Base-by-base conservation (phyloP, 2,797 vertebrate species). In the Falco concolor region DNA sequence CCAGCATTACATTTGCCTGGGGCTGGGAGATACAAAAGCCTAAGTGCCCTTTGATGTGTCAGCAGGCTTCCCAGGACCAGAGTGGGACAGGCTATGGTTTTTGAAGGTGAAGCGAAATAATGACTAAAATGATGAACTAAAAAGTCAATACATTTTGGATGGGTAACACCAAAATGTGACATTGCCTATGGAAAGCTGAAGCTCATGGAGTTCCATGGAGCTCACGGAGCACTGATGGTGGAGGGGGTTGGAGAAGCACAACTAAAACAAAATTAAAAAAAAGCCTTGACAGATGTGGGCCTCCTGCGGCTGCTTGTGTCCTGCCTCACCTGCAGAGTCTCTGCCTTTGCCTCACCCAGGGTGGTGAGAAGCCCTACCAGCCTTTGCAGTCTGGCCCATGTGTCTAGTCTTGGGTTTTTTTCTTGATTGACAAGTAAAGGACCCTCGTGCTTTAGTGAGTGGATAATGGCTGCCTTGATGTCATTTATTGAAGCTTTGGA, bases 401-500 rank as follows among this genome's bases (percentile, higher is more conserved):
- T 67, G 36, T 63, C 69, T 86, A 73, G 17, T 24, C 47, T 36
- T 87, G 22, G 10, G 1, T 4, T 24, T 73, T 86, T 44, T 42
- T 14, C 59, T 90, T 93, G 95, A 94, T 11, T 93, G 84, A 83
- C 94, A 90, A 36, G 30, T 69, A 45, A 90, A 89, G 76, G 69
- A 94, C 78, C 76, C 96, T 89, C 1, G 1, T 90, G 79, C 68
- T 87, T 86, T 82, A 84, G 65, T 40, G 69, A 96, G 93, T 81
- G 53, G 44, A 78, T 91, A 93, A 86, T 92, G 79, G 65, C 77
- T 70, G 78, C 72, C 81, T 95, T 91, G 56, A 91, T 90, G 73
- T 87, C 73, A 84, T 84, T 96, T 96, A 87, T 44, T 70, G 73
- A 90, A 93, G 89, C 84, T 95, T 60, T 73, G 83, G 90, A 87